Base-by-base conservation (phyloP, 2,113 vertebrate species). In the Corythornis vintsioides region DNA sequence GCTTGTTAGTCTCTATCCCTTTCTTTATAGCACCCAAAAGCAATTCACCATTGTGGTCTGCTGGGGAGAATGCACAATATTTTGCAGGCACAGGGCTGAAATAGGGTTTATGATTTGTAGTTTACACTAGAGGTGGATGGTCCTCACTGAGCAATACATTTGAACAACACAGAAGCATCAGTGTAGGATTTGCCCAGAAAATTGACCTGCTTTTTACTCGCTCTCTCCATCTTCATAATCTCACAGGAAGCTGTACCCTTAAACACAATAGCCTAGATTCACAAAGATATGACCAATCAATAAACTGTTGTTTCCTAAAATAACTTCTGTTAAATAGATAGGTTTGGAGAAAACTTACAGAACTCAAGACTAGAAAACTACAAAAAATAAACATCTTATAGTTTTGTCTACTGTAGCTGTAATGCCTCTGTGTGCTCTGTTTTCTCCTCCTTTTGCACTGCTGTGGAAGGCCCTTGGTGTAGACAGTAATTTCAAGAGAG, bases 261-360 rank as follows among this genome's bases (percentile, higher is more conserved):
- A 85, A 85, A 83, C 22, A 59, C 59, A 63, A 10, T 65, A 56
- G 22, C 52, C 61, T 66, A 55, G 45, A 66, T 75, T 65, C 78
- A 55, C 50, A 61, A 66, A 81, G 61, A 31, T 60, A 64, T 31
- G 57, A 14, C 53, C 6, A 67, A 10, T 84, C 29, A 82, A 92
- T 86, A 88, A 86, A 72, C 4, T 5, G 8, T 77, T 57, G 13
- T 71, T 94, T 90, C 26, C 69, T 86, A 57, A 84, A 81, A 72
- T 53, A 42, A 25, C 7, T 83, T 57, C 20, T 79, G 19, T 17
- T 84, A 31, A 26, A 65, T 40, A 47, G 29, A n/a, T 33, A 52
- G 48, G 7, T 77, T 91, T 88, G 50, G 24, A 76, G 74, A 28
- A 87, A 93, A 90, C 8, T 60, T 78, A 60, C 0, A 0, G 38